Evolutionary conservation across 2,797 vertebrate species (phyloP), one percentile per base, ranked within the genome.

Genomic region (Gymnoscopelus microlampas): DNA sequence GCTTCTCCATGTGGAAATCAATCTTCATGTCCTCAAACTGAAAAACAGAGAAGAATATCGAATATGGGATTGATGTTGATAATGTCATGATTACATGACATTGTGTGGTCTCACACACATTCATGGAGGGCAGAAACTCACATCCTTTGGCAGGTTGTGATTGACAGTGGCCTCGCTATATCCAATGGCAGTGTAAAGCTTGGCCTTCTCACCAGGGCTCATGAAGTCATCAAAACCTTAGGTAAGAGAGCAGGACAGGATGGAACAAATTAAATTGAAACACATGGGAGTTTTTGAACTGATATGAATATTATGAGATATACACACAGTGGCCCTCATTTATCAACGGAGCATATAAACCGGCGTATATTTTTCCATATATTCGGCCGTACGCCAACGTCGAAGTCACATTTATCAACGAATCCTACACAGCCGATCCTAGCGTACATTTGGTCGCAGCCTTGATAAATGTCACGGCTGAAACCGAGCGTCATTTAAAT

Each of bases 11-110:
- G 70, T 96, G 95, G 89, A 98, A 94, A 71, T 94, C 92, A 5
- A 98, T 85, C 85, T 96, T 98, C 93, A 97, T 94, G 83, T 96
- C 95, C 88, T 98, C 98, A 93, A 97, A 99, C 98, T 99, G 89
- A 48, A 87, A 87, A 29, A 74, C 60, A 59, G 48, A 82, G 72
- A 56, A 55, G 59, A 47, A 1, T 12, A 29, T 53, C 3, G 2
- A 11, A 70, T 6, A 51, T 50, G 65, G 58, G 4, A 44, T 44
- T 44, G 39, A 44, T 44, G 39, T 8, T 44, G 9, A 44, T 10
- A 44, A 10, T 44, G 9, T 44, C 39, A 44, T 44, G 39, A 44
- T 10, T 2, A 44, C 9, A 44, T 44, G 13, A 9, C 60, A 26
- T 56, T 59, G 54, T 47, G 12, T 57, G 39, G n/a, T 13, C 23